These are phyloP conservation scores for Archips crataeganus DNA, from an alignment of 2,888 invertebrate species.

Conservation along the genomic window DNA sequence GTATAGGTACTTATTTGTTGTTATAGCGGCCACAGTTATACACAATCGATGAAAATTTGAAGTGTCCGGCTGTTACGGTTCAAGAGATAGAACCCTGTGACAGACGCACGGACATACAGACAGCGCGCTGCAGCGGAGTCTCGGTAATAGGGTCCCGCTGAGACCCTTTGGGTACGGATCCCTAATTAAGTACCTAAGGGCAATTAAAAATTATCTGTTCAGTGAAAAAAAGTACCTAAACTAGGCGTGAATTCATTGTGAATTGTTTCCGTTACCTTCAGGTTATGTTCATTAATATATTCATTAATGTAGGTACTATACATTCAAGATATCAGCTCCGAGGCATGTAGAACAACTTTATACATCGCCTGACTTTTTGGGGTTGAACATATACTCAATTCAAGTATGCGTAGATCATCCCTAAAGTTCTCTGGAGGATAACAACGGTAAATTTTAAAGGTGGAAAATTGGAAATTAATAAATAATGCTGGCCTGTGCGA, in stretches of 20 bases:
- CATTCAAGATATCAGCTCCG: neutral
- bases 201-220: neutral
- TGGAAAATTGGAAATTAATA: constrained; percentile 35
- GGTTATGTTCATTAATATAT: neutral
- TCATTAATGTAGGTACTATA: neutral
- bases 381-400: neutral
- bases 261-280: neutral
- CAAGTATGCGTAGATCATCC: constrained; percentile 4
- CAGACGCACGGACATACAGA: no score
- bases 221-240: neutral
- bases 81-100: no score
- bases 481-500: constrained; percentile 38
- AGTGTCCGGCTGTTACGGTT: no score
- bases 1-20: no score
- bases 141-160: no score
- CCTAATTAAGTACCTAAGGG: no score
- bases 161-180: no score
- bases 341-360: neutral
- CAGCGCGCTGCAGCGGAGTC: no score
- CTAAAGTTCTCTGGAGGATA: constrained; percentile 20
- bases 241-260: neutral
- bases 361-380: neutral
- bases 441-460: constrained; percentile 17
- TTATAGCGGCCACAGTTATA: no score
- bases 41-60: no score